Percentiles rank a stretch among this genome's conserved stretches.
These are phyloP conservation scores for Clusia tigrina DNA, from an alignment of 2,888 invertebrate species.

Conservation along the genomic window DNA sequence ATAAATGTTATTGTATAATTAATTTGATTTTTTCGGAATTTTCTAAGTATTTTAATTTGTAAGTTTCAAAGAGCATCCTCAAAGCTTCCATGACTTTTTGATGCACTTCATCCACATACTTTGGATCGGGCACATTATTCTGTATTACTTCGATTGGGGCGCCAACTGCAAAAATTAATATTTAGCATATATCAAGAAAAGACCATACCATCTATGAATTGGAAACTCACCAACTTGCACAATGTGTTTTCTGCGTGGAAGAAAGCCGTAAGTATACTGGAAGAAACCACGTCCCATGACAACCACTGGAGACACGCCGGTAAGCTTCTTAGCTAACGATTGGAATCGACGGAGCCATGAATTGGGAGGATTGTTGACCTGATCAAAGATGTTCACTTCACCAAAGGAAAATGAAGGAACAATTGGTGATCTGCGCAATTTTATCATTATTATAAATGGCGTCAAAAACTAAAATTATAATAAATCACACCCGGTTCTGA, in stretches of 20 bases:
- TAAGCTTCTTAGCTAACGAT: conserved; percentile 71
- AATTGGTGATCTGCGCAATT: conserved; percentile 72
- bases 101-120: conserved; percentile 81
- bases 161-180: conserved; percentile 75
- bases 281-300: conserved; percentile 87
- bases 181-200: not conserved
- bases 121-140: conserved; percentile 75
- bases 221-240: conserved; percentile 81
- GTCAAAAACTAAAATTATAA: not conserved
- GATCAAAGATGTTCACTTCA: conserved; percentile 85
- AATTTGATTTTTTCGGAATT: conserved; percentile 69
- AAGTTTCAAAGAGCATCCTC: conserved; percentile 78
- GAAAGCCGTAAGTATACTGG: conserved; percentile 87
- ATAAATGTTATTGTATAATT: conserved; percentile 53
- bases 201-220: too few relatives aligned
- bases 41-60: conserved; percentile 79
- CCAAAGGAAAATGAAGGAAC: conserved; percentile 93
- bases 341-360: conserved; percentile 73
- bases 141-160: conserved; percentile 79
- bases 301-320: conserved; percentile 79
- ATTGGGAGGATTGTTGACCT: conserved; percentile 76
- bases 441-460: conserved; percentile 13
- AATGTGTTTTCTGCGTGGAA: conserved; percentile 83
- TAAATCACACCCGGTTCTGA: conserved; percentile 74
- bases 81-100: conserved; percentile 75